A percentile compares a stretch with the other conserved stretches of the same genome.
phyloP scores from a whole-genome alignment of 2,113 vertebrate species.

The Poecilia latipinna region DNA sequence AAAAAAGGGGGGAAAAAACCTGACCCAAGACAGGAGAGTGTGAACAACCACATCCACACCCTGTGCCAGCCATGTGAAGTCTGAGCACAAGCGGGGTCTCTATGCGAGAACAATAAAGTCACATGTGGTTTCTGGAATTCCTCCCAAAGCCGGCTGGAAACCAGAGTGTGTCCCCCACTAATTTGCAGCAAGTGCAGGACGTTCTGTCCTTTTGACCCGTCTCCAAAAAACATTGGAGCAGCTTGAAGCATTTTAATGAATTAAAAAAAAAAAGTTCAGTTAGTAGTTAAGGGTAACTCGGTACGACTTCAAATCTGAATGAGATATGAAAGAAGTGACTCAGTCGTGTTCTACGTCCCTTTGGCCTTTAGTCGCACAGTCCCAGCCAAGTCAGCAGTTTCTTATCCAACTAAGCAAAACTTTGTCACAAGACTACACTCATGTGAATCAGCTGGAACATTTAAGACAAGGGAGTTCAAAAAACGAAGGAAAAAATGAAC shows the following conservation, averaged over 20 bases:
- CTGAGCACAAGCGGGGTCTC: conserved; percentile 47
- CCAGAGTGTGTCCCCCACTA: not conserved
- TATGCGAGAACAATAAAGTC: conserved; percentile 45
- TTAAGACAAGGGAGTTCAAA: not conserved
- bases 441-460: not conserved
- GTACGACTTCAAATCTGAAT: conserved; percentile 14
- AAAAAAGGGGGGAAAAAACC: not conserved
- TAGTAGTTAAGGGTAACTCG: not conserved
- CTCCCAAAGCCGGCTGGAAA: conserved; percentile 35
- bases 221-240: not conserved
- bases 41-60: conserved; percentile 13
- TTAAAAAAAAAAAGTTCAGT: no score
- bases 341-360: conserved; percentile 15
- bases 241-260: no score
- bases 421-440: conserved; percentile 24
- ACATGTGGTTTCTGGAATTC: conserved; percentile 55
- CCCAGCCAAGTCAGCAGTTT: conserved; percentile 56
- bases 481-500: no score
- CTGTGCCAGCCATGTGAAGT: conserved; percentile 40
- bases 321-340: conserved; percentile 45
- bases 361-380: conserved; percentile 44
- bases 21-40: conserved; percentile 16
- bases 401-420: conserved; percentile 22
- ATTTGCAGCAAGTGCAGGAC: conserved; percentile 21
- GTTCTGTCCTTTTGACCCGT: not conserved